These are phyloP conservation scores for Lissonota sp. DNA, from an alignment of 2,888 invertebrate genomes.

Conservation along the genomic window DNA sequence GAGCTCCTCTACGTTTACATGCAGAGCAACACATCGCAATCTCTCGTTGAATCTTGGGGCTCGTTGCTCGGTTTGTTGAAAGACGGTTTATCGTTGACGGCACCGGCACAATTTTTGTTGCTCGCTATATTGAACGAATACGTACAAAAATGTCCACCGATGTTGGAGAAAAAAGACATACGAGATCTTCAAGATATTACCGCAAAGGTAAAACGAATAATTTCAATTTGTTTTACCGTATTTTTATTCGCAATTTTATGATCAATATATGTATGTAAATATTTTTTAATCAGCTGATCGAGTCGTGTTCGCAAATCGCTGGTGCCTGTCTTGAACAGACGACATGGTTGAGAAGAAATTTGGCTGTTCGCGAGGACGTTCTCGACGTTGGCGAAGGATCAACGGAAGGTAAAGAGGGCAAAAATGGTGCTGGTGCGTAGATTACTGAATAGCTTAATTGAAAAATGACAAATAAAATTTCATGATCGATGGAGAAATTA, in stretches of 20 bases:
- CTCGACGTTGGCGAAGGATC: conserved; percentile 83
- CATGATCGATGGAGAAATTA: conserved; percentile 9
- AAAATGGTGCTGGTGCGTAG: conserved; percentile 77
- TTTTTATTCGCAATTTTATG: conserved; percentile 24
- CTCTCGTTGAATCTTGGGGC: conserved; percentile 91
- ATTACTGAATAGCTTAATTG: conserved; percentile 32
- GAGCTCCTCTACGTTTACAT: conserved; percentile 92
- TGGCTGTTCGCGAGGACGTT: conserved; percentile 90
- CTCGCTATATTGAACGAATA: conserved; percentile 93
- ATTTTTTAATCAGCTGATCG: conserved; percentile 86
- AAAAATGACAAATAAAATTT: conserved; percentile 9
- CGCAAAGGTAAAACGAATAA: conserved; percentile 84
- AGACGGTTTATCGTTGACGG: conserved; percentile 89
- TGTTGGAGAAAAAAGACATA: conserved; percentile 92
- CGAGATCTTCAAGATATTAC: conserved; percentile 92
- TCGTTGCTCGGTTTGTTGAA: conserved; percentile 90
- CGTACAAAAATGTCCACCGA: conserved; percentile 91
- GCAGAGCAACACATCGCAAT: conserved; percentile 88
- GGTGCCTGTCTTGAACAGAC: conserved; percentile 96
- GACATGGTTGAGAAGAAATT: conserved; percentile 93
- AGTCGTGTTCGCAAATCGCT: conserved; percentile 92
- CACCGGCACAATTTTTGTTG: conserved; percentile 92
- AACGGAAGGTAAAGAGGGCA: conserved; percentile 80
- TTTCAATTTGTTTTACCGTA: background rate
- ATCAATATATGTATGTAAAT: background rate